Conservation (phyloP, 2,797 vertebrate genomes). For the Anisognathus igniventris region DNA sequence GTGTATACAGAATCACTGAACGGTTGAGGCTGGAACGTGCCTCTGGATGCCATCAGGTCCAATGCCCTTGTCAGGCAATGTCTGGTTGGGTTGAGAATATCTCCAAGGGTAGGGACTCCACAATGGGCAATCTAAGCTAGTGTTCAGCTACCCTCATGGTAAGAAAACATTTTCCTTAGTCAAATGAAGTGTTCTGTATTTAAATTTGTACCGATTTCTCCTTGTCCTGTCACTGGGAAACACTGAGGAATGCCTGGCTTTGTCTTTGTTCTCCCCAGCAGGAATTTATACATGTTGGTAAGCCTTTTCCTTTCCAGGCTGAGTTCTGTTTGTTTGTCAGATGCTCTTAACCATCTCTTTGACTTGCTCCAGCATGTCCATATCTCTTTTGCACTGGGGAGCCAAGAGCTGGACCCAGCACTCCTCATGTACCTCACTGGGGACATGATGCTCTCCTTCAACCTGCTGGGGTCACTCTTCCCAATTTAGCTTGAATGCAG, state of each 20-base stretch:
- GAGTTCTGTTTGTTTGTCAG: neutral
- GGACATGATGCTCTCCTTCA: neutral
- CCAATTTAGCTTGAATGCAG: neutral
- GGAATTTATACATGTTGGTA: neutral
- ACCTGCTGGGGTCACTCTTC: neutral
- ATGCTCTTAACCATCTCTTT: neutral
- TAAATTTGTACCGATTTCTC: neutral
- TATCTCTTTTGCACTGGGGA: neutral
- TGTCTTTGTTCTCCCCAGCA: neutral
- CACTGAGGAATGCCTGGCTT: neutral
- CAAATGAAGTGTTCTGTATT: neutral
- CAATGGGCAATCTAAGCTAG: neutral
- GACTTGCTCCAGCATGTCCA: neutral
- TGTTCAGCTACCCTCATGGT: neutral
- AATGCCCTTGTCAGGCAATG: fast-evolving
- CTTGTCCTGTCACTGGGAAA: neutral
- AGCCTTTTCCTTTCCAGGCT: neutral
- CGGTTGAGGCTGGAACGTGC: neutral
- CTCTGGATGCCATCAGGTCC: neutral
- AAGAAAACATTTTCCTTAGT: neutral
- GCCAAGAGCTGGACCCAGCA: neutral
- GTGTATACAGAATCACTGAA: neutral
- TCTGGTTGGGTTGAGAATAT: neutral
- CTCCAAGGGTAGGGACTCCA: neutral
- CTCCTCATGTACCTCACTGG: neutral